phyloP scores from a whole-genome alignment of 1,140 invertebrate species.

The Drosophila lini region DNA sequence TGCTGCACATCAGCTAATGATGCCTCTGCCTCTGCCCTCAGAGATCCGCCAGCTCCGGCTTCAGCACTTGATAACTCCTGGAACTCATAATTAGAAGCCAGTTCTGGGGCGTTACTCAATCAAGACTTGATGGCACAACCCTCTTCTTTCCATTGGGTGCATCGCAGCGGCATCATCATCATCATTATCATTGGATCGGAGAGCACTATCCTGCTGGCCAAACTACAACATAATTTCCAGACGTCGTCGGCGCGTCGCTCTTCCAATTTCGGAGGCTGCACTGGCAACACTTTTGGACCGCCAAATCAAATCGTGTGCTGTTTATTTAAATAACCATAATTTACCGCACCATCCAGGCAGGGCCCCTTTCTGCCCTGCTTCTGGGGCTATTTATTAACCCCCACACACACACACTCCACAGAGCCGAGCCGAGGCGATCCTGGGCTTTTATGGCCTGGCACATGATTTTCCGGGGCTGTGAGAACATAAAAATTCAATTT shows the following conservation, averaged over 20 bases:
- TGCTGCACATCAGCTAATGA: conserved; percentile 73
- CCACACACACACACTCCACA: conserved; percentile 35
- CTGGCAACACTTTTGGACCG: conserved; percentile 74
- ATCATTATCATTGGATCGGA: conserved; percentile 26
- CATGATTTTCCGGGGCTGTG: conserved; percentile 73
- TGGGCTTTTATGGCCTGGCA: conserved; percentile 64
- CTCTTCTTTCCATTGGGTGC: conserved; percentile 33
- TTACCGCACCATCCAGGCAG: conserved; percentile 54
- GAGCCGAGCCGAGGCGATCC: conserved; percentile 17
- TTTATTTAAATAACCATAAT: conserved; percentile 85
- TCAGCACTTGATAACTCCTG: conserved; percentile 18
- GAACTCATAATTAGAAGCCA: conserved; percentile 74
- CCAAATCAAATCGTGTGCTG: conserved; percentile 84
- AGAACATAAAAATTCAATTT: conserved; percentile 82
- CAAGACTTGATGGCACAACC: conserved; percentile 82
- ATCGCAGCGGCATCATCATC: conserved; percentile 29
- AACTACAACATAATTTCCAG: conserved; percentile 79
- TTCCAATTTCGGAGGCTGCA: conserved; percentile 72
- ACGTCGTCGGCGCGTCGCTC: conserved; percentile 42
- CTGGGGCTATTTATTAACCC: conserved; percentile 75
- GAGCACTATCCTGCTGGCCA: conserved; percentile 38
- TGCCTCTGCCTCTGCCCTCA: conserved; percentile 24
- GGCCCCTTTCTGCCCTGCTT: conserved; percentile 12
- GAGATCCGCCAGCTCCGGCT: conserved; percentile 2
- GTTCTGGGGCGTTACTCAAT: conserved; percentile 80